Percentiles rank a stretch among this genome's conserved stretches.
Evolutionary conservation across 2,113 vertebrate species (phyloP).

Genomic region (Rhagologus leucostigma): DNA sequence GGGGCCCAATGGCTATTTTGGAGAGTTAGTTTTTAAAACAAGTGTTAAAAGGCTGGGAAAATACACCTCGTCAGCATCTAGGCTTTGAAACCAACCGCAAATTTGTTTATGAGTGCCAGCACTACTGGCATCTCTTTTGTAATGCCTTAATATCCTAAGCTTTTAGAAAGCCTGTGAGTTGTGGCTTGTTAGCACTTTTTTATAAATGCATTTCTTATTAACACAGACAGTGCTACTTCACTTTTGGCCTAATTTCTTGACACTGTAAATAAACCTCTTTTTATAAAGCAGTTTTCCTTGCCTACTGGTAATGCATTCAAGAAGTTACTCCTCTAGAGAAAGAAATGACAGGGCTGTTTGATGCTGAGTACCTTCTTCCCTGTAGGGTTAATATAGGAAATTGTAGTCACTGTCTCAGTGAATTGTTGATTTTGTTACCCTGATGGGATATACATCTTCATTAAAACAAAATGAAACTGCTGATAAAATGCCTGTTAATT

Average conservation of each 20-base stretch:
- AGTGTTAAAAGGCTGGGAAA: conserved; percentile 34
- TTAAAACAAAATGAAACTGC: neutral
- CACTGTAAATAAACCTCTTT: neutral
- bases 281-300: conserved; percentile 6
- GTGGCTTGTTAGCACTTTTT: conserved; percentile 11
- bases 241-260: conserved; percentile 1
- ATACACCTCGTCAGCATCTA: neutral
- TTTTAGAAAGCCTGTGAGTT: conserved; percentile 18
- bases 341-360: neutral
- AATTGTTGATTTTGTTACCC: neutral
- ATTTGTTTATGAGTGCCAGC: neutral
- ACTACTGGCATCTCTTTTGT: neutral
- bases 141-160: neutral
- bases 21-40: conserved; percentile 24
- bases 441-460: neutral
- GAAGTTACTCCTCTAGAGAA: conserved; percentile 15
- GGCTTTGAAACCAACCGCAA: conserved; percentile 8
- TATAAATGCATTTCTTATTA: neutral
- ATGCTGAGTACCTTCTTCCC: neutral
- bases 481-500: conserved; percentile 28
- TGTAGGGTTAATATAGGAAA: neutral
- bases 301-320: neutral
- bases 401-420: neutral
- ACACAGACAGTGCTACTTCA: neutral
- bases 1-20: neutral